A percentile compares a stretch with the other conserved stretches of the same genome.
Conservation (phyloP, 2,797 vertebrate genomes). For the Spondyliosoma cantharus region DNA sequence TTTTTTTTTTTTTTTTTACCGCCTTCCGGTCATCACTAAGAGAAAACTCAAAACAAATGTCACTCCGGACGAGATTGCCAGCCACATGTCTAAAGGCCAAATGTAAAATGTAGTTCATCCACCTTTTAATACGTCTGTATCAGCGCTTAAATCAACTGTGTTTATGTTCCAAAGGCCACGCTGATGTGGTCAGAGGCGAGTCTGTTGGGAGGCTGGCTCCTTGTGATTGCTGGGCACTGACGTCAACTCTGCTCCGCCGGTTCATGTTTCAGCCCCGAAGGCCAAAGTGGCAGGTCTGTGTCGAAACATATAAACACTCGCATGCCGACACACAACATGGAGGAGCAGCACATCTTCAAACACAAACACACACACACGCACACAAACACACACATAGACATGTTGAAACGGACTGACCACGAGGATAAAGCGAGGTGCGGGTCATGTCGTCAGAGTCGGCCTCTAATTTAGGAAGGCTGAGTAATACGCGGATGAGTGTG, state of each 20-base stretch:
- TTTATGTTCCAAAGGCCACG: conserved; percentile 68
- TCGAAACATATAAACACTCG: conserved; percentile 68
- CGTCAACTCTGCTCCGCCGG: conserved; percentile 64
- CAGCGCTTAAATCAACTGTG: conserved; percentile 69
- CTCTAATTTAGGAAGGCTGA: conserved; percentile 38
- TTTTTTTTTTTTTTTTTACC: conserved; percentile 42
- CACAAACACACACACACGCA: conserved; percentile 17
- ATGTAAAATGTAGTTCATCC: conserved; percentile 73
- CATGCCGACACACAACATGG: conserved; percentile 33
- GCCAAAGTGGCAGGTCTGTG: conserved; percentile 66
- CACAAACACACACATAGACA: conserved; percentile 6
- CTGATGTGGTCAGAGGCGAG: conserved; percentile 63
- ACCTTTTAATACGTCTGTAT: conserved; percentile 58
- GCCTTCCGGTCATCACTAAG: conserved; percentile 40
- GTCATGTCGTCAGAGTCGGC: conserved; percentile 32
- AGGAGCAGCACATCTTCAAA: conserved; percentile 43
- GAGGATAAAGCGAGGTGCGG: conserved; percentile 4
- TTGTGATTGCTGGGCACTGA: conserved; percentile 66
- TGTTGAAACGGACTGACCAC: conserved; percentile 2
- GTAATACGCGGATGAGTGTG: conserved; percentile 25
- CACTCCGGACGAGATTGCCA: conserved; percentile 54
- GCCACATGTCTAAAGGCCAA: conserved; percentile 68
- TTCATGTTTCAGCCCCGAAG: conserved; percentile 74
- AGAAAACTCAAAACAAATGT: conserved; percentile 61
- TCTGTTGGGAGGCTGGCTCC: conserved; percentile 57